Evolutionary conservation across 2,113 vertebrate genomes (phyloP).

Genomic region (Martes martes): DNA sequence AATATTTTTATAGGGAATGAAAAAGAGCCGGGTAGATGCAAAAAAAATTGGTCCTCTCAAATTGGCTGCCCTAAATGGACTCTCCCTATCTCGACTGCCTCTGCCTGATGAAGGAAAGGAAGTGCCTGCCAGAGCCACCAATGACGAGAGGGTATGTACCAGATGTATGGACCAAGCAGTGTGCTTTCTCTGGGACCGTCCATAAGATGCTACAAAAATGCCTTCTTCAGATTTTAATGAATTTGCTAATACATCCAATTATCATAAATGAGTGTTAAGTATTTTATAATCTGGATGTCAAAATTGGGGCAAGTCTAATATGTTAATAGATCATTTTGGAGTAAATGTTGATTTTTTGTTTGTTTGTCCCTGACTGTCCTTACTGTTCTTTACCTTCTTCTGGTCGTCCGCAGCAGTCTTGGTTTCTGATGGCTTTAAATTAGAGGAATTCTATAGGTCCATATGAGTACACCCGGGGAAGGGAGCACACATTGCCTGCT

Average conservation of each 20-base stretch:
- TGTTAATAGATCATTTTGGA: neutral
- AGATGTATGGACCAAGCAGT: neutral
- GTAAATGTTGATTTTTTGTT: neutral
- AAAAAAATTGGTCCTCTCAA: constrained; percentile 96
- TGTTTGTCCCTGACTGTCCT: neutral
- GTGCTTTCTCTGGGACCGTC: neutral
- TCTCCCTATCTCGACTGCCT: constrained; percentile 89
- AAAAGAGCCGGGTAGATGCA: constrained; percentile 90
- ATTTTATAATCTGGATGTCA: neutral
- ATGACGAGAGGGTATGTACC: constrained; percentile 91
- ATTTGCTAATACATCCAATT: neutral
- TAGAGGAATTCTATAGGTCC: neutral
- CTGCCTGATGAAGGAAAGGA: constrained; percentile 88
- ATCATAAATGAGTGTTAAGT: neutral
- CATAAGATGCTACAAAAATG: neutral
- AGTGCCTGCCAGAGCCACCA: constrained; percentile 88
- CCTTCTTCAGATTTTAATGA: neutral
- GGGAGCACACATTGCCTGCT: neutral
- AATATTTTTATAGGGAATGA: constrained; percentile 90
- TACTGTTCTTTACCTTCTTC: neutral
- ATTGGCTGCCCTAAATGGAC: constrained; percentile 92
- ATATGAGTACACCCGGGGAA: neutral
- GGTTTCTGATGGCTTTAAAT: neutral
- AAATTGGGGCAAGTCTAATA: neutral
- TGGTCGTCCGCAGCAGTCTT: neutral